A percentile compares a stretch with the other conserved stretches of the same genome.
Evolutionary conservation across 2,888 invertebrate species (phyloP).

Genomic region (Meghimatium bilineatum): DNA sequence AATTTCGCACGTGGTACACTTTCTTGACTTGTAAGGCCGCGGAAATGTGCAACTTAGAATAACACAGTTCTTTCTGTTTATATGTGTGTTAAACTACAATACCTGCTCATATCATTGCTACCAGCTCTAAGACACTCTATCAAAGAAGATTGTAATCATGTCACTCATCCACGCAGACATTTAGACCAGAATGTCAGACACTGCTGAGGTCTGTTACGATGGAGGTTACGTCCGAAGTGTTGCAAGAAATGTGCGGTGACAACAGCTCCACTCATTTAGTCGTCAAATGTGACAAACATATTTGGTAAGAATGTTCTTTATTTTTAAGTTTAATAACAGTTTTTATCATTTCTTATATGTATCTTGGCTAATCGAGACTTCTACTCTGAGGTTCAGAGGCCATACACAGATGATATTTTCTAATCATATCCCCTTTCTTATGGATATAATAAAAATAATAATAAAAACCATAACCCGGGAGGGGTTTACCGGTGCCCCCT

Average conservation of each 20-base stretch:
- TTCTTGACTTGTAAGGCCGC: too few species aligned
- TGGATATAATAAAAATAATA: too few species aligned
- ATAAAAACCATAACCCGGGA: too few species aligned
- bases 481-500: too few species aligned
- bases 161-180: neutral
- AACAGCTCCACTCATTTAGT: neutral
- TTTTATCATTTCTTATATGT: neutral
- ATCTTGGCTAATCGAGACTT: neutral
- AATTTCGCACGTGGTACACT: too few species aligned
- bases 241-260: conserved; percentile 10
- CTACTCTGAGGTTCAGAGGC: too few species aligned
- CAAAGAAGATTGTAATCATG: neutral
- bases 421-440: too few species aligned
- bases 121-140: neutral
- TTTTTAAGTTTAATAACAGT: neutral
- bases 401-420: too few species aligned
- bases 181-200: neutral
- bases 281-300: neutral
- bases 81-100: neutral
- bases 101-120: neutral
- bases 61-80: too few species aligned
- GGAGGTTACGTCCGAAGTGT: neutral
- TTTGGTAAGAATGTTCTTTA: neutral
- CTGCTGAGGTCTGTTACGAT: conserved; percentile 1
- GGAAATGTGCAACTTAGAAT: too few species aligned